Evolutionary conservation across 1,140 invertebrate genomes (phyloP), one percentile per base, ranked within the genome.

Genomic region (Temnothorax curvispinosus): DNA sequence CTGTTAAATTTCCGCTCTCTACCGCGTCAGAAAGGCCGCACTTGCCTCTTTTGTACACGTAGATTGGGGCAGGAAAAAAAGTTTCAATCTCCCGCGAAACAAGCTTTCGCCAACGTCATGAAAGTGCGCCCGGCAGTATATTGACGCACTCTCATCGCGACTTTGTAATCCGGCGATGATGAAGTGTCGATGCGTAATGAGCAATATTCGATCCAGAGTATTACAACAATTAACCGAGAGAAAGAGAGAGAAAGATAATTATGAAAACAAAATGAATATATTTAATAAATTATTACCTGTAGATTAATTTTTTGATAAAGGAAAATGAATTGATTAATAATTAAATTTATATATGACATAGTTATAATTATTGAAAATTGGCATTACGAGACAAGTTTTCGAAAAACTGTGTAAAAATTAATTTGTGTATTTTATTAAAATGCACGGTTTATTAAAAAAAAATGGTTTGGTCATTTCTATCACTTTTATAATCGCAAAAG

Each of bases 11-110:
- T 54, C 32, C 62, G 50, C 35, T 21, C 50, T 13, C 27, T 75
- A 27, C 15, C 38, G 47, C 21, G 47, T 80, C 44, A 80, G 44
- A 18, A 67, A 67, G 47, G 44, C 76, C 47, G 8, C n/a, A 15
- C 38, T n/a, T 18, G 38, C 35, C 58, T 18, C 50, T 78, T 77
- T 78, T 74, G 74, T 56, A 56, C 35, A 5, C 8, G 47, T 81
- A 58, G 78, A 81, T 81, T 71, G 78, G 47, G 64, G 35, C 35
- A 38, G 71, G 32, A 35, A 21, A 62, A 85, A 74, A 74, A 88
- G 86, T 89, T 88, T 85, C 58, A 89, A 89, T 85, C 71, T 44
- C 11, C 56, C 64, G 56, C 71, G 71, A 84, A 76, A 88, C 77
- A 76, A 88, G 86, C 60, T 88, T 35, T 81, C 64, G 9, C 54